Evolutionary conservation across 2,888 invertebrate genomes (phyloP).

Genomic region (Machimus atricapillus): DNA sequence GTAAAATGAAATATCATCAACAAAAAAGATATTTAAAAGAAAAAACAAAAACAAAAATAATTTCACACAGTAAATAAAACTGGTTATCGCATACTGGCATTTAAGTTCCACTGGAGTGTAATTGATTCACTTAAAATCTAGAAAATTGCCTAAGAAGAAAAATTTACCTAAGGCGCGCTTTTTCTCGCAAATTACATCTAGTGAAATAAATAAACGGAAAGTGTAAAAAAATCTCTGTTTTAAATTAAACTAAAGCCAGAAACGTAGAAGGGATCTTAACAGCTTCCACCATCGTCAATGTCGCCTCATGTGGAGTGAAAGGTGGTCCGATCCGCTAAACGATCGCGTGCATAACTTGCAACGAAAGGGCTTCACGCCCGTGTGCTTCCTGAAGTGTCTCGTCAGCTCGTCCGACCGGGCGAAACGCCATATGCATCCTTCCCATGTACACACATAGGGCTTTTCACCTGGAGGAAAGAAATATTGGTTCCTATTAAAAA

Average conservation of each 20-base stretch:
- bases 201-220: conserved; percentile 13
- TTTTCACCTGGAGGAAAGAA: conserved; percentile 78
- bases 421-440: conserved; percentile 93
- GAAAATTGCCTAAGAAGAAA: conserved; percentile 13
- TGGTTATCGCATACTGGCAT: conserved; percentile 51
- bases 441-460: conserved; percentile 93
- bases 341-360: conserved; percentile 88
- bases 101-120: conserved; percentile 48
- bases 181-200: neutral
- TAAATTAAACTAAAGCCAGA: conserved; percentile 31
- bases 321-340: conserved; percentile 89
- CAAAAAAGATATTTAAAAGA: neutral
- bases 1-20: neutral
- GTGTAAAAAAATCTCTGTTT: neutral
- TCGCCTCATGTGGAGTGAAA: conserved; percentile 90
- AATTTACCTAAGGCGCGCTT: neutral
- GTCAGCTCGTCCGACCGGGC: conserved; percentile 93
- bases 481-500: neutral
- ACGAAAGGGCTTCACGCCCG: conserved; percentile 90
- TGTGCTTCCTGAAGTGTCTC: conserved; percentile 91
- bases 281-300: conserved; percentile 65
- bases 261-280: neutral
- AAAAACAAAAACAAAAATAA: too few relatives aligned
- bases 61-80: conserved; percentile 42
- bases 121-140: neutral